These are phyloP conservation scores for Palythoa grandiflora DNA, from an alignment of 92 coral and sea anemone genomes.

Conservation along the genomic window DNA sequence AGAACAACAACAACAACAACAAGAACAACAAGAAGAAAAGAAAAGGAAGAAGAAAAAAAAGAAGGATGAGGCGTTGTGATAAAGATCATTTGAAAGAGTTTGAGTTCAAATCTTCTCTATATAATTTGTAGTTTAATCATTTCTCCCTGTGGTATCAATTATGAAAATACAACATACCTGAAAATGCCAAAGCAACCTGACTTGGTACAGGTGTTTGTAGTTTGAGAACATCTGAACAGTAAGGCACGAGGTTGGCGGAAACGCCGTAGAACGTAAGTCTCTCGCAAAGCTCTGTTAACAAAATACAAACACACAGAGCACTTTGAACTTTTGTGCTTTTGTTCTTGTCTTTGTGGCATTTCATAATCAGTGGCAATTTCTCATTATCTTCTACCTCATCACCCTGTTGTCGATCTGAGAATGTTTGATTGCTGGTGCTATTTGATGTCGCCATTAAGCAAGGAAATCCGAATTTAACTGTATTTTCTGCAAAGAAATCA, in stretches of 20 bases:
- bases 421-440: background rate
- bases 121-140: background rate
- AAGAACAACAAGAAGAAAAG: too few species aligned
- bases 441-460: background rate
- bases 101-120: background rate
- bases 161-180: conserved; percentile 58
- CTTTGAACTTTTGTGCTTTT: conserved; percentile 23
- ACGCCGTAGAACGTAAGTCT: conserved; percentile 86
- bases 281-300: conserved; percentile 81
- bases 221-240: conserved; percentile 67
- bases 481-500: too few species aligned
- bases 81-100: too few species aligned
- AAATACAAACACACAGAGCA: conserved; percentile 69
- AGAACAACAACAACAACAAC: too few species aligned
- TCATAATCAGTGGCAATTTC: background rate
- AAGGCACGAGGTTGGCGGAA: conserved; percentile 78
- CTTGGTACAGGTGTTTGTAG: conserved; percentile 71
- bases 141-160: background rate
- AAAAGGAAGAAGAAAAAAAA: too few species aligned
- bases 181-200: conserved; percentile 66
- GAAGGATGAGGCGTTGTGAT: too few species aligned
- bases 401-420: background rate
- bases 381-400: background rate
- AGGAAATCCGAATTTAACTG: too few species aligned
- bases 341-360: background rate